Conservation (phyloP, 2,888 invertebrate species). For the Nomada flava region DNA sequence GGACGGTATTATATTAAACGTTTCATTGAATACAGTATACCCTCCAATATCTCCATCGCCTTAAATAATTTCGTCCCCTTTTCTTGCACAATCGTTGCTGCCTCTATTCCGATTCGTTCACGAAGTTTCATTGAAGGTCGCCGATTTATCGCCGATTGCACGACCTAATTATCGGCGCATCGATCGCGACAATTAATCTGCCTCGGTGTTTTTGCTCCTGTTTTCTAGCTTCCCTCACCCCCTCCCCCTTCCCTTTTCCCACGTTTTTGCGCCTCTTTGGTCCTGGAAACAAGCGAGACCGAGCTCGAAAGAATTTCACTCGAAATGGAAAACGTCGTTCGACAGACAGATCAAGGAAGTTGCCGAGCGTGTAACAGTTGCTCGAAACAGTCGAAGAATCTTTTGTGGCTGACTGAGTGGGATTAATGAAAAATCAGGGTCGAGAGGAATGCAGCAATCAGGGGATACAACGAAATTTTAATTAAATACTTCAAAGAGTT, state of each 20-base stretch:
- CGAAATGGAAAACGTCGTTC: conserved; percentile 34
- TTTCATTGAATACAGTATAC: too few species aligned
- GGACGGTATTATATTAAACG: too few species aligned
- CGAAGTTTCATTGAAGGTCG: conserved; percentile 33
- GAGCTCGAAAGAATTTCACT: conserved; percentile 33
- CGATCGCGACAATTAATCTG: conserved; percentile 58
- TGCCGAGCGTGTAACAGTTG: not conserved
- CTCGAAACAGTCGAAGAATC: conserved; percentile 7
- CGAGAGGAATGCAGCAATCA: not conserved
- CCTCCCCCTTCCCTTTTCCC: not conserved
- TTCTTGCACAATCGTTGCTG: conserved; percentile 42
- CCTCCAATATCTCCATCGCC: too few species aligned
- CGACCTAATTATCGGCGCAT: conserved; percentile 64
- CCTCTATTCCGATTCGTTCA: conserved; percentile 2
- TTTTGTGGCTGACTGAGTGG: not conserved
- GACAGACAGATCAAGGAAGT: conserved; percentile 26
- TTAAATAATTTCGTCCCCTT: conserved; percentile 3
- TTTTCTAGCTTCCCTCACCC: not conserved
- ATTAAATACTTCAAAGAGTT: too few species aligned
- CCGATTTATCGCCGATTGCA: conserved; percentile 53
- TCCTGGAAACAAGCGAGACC: conserved; percentile 8
- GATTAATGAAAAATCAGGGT: conserved; percentile 27
- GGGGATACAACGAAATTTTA: not conserved
- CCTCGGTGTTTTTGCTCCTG: conserved; percentile 20
- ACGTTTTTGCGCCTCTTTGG: conserved; percentile 14